Conservation (phyloP, 2,797 vertebrate genomes). For the Brachyrhaphis roseni region DNA sequence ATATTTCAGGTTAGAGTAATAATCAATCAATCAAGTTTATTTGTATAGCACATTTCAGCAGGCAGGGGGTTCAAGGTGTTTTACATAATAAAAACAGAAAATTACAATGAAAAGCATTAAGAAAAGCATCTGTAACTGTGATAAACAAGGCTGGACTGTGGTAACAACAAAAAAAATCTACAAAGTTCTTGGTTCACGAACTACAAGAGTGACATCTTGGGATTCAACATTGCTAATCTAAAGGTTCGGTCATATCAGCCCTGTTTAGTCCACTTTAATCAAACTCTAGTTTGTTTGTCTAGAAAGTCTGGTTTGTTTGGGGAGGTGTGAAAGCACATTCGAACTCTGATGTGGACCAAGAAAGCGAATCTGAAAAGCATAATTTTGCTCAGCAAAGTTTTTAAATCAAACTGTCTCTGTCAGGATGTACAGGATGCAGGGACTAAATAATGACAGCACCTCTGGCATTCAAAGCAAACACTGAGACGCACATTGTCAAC, state of each 20-base stretch:
- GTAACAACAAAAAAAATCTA: background rate
- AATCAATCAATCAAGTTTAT: too few relatives aligned
- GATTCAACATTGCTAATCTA: background rate
- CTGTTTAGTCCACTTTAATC: too few relatives aligned
- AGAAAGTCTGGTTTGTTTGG: too few relatives aligned
- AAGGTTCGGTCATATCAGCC: background rate
- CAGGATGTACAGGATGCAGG: background rate
- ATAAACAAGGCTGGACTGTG: background rate
- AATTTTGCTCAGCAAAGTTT: too few relatives aligned
- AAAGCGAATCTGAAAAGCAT: background rate
- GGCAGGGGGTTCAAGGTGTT: too few relatives aligned
- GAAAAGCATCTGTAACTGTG: background rate
- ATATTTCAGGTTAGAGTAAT: background rate
- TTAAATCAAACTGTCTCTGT: background rate
- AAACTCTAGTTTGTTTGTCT: too few relatives aligned
- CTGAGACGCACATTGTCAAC: conserved; percentile 15
- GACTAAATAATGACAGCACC: conserved; percentile 10
- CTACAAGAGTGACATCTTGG: background rate
- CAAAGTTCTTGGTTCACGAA: background rate
- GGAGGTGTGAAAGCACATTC: too few relatives aligned
- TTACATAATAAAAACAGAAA: too few relatives aligned
- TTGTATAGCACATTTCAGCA: too few relatives aligned
- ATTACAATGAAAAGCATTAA: too few relatives aligned
- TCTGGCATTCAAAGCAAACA: conserved; percentile 9
- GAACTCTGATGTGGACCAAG: background rate